Percentiles rank a stretch among this genome's conserved stretches.
These are phyloP conservation scores for Boleophthalmus pectinirostris DNA, from an alignment of 2,113 vertebrate species.

Conservation along the genomic window DNA sequence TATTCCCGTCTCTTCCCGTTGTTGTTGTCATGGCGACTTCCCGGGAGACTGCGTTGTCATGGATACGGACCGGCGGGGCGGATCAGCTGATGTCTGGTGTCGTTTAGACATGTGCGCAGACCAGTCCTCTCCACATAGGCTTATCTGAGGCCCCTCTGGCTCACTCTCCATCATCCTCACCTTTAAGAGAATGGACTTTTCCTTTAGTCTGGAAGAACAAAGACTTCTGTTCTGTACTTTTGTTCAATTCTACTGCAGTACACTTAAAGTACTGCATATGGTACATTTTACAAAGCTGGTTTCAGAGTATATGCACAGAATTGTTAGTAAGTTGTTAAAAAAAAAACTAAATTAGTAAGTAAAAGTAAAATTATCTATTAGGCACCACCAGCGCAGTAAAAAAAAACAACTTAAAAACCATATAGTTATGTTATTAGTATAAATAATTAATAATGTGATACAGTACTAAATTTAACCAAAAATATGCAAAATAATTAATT, in stretches of 20 bases:
- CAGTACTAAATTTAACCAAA: no score
- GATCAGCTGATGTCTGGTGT: constrained; percentile 87
- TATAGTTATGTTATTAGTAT: no score
- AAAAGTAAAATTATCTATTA: background rate
- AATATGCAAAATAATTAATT: no score
- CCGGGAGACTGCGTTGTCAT: constrained; percentile 88
- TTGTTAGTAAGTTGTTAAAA: no score
- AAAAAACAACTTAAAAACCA: no score
- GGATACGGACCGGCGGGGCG: constrained; percentile 81
- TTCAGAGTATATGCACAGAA: background rate
- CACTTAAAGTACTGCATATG: background rate
- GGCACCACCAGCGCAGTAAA: background rate
- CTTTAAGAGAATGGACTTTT: background rate
- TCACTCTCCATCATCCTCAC: background rate
- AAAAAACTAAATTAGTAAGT: no score
- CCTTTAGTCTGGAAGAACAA: background rate
- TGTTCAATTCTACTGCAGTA: background rate
- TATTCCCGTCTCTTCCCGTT: constrained; percentile 50
- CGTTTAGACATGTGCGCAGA: constrained; percentile 68
- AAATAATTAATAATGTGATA: no score
- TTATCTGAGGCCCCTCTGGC: constrained; percentile 32
- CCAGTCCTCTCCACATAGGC: constrained; percentile 34
- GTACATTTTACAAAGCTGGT: background rate
- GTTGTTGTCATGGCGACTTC: constrained; percentile 79
- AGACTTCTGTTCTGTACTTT: constrained; percentile 7